A percentile compares a stretch with the other conserved stretches of the same genome.
Conservation (phyloP, 2,797 vertebrate genomes). For the Pelochelys cantorii region DNA sequence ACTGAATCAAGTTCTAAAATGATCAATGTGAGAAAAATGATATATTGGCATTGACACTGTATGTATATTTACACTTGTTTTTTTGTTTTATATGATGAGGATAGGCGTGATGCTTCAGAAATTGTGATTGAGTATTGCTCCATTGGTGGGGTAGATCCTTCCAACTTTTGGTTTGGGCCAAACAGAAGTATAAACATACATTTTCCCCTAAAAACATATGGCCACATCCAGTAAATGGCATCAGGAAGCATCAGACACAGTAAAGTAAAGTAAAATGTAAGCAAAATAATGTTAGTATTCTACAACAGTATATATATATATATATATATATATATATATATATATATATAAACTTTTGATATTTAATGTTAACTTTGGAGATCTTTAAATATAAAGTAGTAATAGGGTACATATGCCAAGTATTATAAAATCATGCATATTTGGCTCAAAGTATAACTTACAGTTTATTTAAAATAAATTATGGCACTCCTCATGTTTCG, state of each 20-base stretch:
- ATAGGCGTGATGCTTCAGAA: neutral
- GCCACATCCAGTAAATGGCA: slow-evolving; percentile 38
- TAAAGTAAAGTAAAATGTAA: slow-evolving; percentile 23
- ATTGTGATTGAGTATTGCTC: slow-evolving; percentile 32
- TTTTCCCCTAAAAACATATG: slow-evolving; percentile 43
- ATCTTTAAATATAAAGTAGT: neutral
- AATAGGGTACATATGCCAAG: neutral
- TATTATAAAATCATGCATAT: neutral
- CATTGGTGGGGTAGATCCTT: slow-evolving; percentile 44
- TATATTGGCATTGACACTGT: neutral
- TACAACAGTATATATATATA: neutral
- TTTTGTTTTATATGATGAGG: neutral
- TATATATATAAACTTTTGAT: neutral
- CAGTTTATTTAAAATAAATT: neutral
- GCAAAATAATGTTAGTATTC: slow-evolving; percentile 7
- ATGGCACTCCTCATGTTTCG: neutral
- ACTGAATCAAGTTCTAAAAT: neutral
- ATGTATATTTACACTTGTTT: neutral
- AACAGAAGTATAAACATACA: slow-evolving; percentile 67
- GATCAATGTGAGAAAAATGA: neutral
- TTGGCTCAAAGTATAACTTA: slow-evolving; percentile 22
- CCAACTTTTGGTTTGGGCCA: slow-evolving; percentile 52
- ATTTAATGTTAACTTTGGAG: slow-evolving; percentile 22
- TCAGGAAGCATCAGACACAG: slow-evolving; percentile 35
- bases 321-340: neutral